Conservation (phyloP, 2,113 vertebrate genomes). For the Colius striatus region DNA sequence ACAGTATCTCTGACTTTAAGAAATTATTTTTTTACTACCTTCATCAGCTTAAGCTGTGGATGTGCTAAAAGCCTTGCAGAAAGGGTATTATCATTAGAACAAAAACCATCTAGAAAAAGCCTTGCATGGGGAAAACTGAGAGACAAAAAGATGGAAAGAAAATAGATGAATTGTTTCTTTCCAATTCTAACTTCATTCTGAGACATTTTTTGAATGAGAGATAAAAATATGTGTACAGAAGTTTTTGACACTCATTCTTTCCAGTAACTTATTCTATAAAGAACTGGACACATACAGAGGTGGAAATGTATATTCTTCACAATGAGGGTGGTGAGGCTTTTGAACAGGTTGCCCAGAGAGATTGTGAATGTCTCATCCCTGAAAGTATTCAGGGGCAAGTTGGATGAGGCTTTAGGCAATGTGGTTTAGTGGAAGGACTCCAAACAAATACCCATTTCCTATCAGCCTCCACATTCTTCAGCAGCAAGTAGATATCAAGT, state of each 20-base stretch:
- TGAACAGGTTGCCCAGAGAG: too few relatives aligned
- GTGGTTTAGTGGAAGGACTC: too few relatives aligned
- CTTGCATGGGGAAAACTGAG: background rate
- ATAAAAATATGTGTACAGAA: background rate
- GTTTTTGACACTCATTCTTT: background rate
- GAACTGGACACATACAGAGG: background rate
- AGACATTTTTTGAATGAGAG: background rate
- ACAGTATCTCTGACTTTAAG: background rate
- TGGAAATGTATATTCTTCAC: too few relatives aligned
- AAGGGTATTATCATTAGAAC: background rate
- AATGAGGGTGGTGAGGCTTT: too few relatives aligned
- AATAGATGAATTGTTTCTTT: background rate
- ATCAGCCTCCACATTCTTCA: background rate
- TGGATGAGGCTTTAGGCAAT: too few relatives aligned
- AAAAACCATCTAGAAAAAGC: background rate
- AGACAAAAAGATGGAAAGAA: background rate
- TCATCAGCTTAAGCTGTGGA: background rate
- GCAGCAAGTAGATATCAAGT: background rate
- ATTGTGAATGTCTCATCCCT: too few relatives aligned
- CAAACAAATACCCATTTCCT: background rate
- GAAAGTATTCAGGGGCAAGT: too few relatives aligned
- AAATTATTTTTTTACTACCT: background rate
- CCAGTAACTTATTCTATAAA: background rate
- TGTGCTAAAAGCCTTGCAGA: background rate
- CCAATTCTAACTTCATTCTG: background rate